Base-by-base conservation (phyloP, 1,140 invertebrate species). In the Rhagoletis zephyria region DNA sequence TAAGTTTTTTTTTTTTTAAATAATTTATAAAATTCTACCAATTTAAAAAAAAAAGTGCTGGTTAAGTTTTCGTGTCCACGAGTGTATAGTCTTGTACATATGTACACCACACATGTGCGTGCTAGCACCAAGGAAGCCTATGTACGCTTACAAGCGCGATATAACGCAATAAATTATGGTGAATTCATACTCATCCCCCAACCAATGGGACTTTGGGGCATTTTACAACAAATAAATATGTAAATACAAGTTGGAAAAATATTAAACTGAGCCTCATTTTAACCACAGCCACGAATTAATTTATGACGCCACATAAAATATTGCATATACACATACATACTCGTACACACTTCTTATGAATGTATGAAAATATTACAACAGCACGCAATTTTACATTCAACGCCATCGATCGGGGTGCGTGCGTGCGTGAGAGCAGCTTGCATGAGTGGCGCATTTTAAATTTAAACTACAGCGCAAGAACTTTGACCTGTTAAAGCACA, bases 261-360 rank as follows among this genome's bases (percentile, higher is more conserved):
- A 59, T 63, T 51, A 19, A 56, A 81, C n/a, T 81, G 56, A 45
- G 70, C 70, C n/a, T 81, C 16, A 7, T 56, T 63, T 63, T 51
- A 56, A 3, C 16, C 48, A 56, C 19, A 56, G 74, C 48, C 51
- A 51, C 74, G 19, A n/a, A 81, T 81, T 81, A 81, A 81, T 81
- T 81, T 81, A 81, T 81, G 74, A 30, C 48, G 16, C 48, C 19
- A 81, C 48, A 81, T 81, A 81, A 81, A 81, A 81, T 81, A 81
- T 56, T 81, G 74, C 48, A 9, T 74, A 74, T 48, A 48, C 42
- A 45, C 4, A 74, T 45, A 10, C 42, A 48, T 30, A n/a, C n/a
- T n/a, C n/a, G n/a, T n/a, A n/a, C 16, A 74, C 42, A 74, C n/a
- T 14, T 56, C 30, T 77, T 16, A 64, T 64, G 63, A 16, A 9